phyloP scores from a whole-genome alignment of 2,113 vertebrate genomes.

The Neopipo cinnamomea region DNA sequence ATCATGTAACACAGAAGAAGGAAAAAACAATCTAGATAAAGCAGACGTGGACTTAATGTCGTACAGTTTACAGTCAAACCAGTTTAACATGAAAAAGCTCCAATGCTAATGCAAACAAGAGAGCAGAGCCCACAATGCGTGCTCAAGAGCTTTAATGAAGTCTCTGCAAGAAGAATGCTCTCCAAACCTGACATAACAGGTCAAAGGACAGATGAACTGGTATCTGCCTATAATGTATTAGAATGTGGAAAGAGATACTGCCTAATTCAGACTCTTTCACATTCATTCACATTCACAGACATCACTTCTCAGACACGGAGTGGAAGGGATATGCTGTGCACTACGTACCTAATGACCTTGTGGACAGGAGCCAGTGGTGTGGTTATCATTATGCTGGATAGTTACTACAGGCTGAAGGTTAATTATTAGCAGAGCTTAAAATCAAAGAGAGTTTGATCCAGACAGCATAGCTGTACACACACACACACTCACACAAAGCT shows the following conservation, averaged over 20 bases:
- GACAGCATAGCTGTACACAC: not conserved
- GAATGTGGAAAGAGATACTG: not conserved
- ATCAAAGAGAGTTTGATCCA: slow-evolving; percentile 29
- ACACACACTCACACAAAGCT: not conserved
- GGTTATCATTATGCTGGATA: not conserved
- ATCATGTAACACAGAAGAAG: not conserved
- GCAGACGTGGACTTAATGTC: not conserved
- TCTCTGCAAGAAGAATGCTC: not conserved
- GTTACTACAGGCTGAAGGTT: slow-evolving; percentile 31
- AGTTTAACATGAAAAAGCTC: slow-evolving; percentile 37
- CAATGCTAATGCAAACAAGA: slow-evolving; percentile 11
- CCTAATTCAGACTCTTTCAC: not conserved
- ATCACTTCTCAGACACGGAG: not conserved
- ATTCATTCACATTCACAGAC: not conserved
- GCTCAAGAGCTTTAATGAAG: not conserved
- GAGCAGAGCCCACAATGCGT: not conserved
- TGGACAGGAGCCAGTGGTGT: not conserved
- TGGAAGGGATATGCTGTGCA: not conserved
- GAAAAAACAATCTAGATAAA: not conserved
- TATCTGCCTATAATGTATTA: not conserved
- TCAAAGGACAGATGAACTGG: not conserved
- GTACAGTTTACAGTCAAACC: not conserved
- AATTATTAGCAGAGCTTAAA: slow-evolving; percentile 57
- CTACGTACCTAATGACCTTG: not conserved
- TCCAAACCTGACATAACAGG: not conserved